Percentiles rank a stretch among this genome's conserved stretches.
These are phyloP conservation scores for Sarcophaga variegata DNA, from an alignment of 2,888 invertebrate genomes.

Conservation along the genomic window DNA sequence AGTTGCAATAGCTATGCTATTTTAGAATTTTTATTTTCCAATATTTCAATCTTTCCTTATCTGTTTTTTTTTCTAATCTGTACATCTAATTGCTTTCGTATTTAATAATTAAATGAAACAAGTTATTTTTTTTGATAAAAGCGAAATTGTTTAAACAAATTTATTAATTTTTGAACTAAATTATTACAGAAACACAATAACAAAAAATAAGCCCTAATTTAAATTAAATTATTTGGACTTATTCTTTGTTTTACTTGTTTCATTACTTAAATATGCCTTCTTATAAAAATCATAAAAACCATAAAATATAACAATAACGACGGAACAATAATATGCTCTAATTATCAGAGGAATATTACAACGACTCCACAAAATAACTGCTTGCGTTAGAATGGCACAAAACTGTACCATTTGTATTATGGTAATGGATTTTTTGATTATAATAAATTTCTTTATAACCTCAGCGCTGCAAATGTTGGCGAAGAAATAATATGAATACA, in stretches of 20 bases:
- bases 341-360: constrained; percentile 84
- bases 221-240: constrained; percentile 16
- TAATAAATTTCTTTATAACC: constrained; percentile 83
- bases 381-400: constrained; percentile 85
- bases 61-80: no score
- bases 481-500: constrained; percentile 89
- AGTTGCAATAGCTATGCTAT: no score
- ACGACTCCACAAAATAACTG: constrained; percentile 77
- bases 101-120: no score
- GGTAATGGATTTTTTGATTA: constrained; percentile 85
- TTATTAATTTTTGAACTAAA: neutral
- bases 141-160: neutral
- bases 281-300: constrained; percentile 88
- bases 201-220: neutral
- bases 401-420: constrained; percentile 89
- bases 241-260: constrained; percentile 16
- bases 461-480: constrained; percentile 84
- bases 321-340: constrained; percentile 84
- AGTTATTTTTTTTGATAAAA: neutral
- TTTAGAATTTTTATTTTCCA: no score
- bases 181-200: neutral
- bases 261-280: constrained; percentile 82
- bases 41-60: no score
- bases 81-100: no score
- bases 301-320: constrained; percentile 86